These are phyloP conservation scores for Craseonycteris thonglongyai DNA, from an alignment of 2,113 vertebrate genomes.

Conservation along the genomic window DNA sequence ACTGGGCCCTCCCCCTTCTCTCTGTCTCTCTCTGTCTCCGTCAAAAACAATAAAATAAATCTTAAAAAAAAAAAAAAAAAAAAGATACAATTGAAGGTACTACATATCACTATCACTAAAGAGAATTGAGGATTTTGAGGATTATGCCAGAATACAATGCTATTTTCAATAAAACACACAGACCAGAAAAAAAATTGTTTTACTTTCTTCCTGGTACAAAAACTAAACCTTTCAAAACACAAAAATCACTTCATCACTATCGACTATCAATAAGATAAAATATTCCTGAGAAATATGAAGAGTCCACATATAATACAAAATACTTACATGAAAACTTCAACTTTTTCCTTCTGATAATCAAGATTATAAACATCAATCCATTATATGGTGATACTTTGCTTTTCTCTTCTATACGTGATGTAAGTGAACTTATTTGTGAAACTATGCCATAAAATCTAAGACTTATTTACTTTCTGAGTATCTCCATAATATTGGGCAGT, in stretches of 20 bases:
- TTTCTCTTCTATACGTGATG: not conserved
- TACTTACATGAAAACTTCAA: not conserved
- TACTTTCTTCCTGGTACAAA: not conserved
- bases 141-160: not conserved
- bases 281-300: not conserved
- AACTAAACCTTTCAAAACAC: not conserved
- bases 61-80: not conserved
- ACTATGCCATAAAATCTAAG: not conserved
- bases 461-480: not conserved
- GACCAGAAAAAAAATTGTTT: not conserved
- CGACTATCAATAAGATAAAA: not conserved
- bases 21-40: too few species aligned
- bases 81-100: not conserved
- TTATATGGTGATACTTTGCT: not conserved
- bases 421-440: not conserved
- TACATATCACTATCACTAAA: not conserved
- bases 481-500: not conserved
- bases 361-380: not conserved
- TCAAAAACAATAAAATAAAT: too few species aligned
- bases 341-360: not conserved
- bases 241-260: not conserved
- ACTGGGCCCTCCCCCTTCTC: too few species aligned
- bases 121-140: not conserved
- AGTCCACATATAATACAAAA: not conserved
- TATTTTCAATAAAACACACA: not conserved